Evolutionary conservation across 1,140 invertebrate genomes (phyloP).

Genomic region (Hyposmocoma kahamanoa): DNA sequence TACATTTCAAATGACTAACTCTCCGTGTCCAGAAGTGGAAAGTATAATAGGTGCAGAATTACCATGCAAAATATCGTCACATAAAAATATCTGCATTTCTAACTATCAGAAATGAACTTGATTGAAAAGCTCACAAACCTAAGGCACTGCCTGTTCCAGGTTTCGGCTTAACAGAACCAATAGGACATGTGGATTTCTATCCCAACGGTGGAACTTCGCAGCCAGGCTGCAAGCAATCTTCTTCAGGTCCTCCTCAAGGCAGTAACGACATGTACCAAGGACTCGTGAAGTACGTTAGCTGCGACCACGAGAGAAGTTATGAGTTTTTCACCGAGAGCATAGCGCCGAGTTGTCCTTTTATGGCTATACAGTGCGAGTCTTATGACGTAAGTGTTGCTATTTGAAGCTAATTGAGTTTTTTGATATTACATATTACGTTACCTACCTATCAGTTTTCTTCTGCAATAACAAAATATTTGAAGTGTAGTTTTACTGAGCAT

Average conservation of each 20-base stretch:
- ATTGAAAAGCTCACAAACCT: no score
- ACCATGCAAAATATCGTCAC: no score
- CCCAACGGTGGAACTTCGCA: conserved; percentile 91
- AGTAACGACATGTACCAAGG: conserved; percentile 77
- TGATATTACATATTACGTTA: no score
- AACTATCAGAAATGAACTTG: no score
- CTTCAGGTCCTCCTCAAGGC: conserved; percentile 80
- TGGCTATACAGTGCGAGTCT: conserved; percentile 84
- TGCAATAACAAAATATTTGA: no score
- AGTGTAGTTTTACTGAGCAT: no score
- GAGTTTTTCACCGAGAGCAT: conserved; percentile 92
- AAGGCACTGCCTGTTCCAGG: conserved; percentile 64
- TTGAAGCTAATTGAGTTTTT: no score
- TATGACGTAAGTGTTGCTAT: conserved; percentile 78
- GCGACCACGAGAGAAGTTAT: conserved; percentile 89
- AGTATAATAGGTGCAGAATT: no score
- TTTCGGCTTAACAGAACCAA: conserved; percentile 85
- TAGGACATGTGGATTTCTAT: conserved; percentile 93
- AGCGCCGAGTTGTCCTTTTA: conserved; percentile 82
- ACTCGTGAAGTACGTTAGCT: conserved; percentile 84
- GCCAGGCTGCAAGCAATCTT: conserved; percentile 86
- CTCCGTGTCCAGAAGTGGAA: no score
- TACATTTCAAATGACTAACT: no score
- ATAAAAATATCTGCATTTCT: no score
- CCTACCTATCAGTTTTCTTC: no score